Evolutionary conservation across 2,888 invertebrate species (phyloP).

Genomic region (Sturmia bella): DNA sequence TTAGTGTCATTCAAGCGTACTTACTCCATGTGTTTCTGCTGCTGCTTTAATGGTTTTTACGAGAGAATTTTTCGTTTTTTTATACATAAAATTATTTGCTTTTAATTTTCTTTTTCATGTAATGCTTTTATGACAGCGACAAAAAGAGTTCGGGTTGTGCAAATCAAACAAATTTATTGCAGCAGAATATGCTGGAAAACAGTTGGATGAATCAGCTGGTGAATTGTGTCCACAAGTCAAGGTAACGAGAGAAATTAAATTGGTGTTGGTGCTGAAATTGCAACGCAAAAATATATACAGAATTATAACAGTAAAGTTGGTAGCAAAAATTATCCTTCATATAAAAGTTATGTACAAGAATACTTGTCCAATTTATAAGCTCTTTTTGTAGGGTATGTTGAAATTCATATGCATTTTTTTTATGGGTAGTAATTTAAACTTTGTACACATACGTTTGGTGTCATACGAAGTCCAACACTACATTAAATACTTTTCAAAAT

Average conservation of each 20-base stretch:
- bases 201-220: background rate
- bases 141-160: constrained; percentile 33
- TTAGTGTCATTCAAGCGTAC: constrained; percentile 42
- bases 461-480: no score
- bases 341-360: no score
- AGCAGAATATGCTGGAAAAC: background rate
- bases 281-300: background rate
- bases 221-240: constrained; percentile 55
- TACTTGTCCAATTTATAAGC: no score
- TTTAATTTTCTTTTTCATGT: constrained; percentile 6
- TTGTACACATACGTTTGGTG: no score
- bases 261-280: constrained; percentile 1
- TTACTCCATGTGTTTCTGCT: constrained; percentile 29
- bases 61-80: constrained; percentile 21
- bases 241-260: constrained; percentile 37
- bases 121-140: constrained; percentile 9
- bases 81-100: constrained; percentile 11
- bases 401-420: no score
- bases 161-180: constrained; percentile 5
- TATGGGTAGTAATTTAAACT: no score
- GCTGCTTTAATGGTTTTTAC: constrained; percentile 3
- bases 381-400: no score
- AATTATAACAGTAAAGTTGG: background rate
- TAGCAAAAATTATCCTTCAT: background rate
- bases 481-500: no score